Conservation (phyloP, 2,888 invertebrate genomes). For the Seira sanloemensis region DNA sequence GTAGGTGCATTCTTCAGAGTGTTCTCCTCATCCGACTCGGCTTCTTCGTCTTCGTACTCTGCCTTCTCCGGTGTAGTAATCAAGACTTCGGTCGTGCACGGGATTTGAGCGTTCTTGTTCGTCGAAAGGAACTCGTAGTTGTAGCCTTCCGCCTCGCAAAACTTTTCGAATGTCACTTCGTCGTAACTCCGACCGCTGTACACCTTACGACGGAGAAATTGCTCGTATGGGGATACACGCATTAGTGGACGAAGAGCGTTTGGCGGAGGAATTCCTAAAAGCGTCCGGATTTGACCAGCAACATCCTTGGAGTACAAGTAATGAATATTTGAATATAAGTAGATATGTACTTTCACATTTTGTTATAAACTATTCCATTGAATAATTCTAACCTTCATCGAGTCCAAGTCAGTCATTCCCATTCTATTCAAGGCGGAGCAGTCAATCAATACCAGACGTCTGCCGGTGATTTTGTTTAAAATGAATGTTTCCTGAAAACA, state of each 20-base stretch:
- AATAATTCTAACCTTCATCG: conserved; percentile 67
- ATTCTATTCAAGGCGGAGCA: conserved; percentile 68
- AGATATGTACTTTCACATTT: not conserved
- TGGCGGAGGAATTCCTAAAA: conserved; percentile 63
- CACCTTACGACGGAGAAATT: conserved; percentile 55
- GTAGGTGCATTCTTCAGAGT: conserved; percentile 62
- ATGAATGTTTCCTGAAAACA: conserved; percentile 60
- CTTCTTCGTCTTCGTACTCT: conserved; percentile 30
- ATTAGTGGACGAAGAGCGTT: conserved; percentile 63
- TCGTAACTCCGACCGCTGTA: conserved; percentile 63
- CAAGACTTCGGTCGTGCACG: conserved; percentile 54
- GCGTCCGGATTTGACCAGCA: conserved; percentile 61
- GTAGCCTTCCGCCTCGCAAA: conserved; percentile 60
- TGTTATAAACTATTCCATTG: too few relatives aligned
- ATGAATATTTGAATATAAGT: not conserved
- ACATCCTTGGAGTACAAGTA: conserved; percentile 33
- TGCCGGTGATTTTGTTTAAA: conserved; percentile 65
- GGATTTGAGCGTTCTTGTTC: conserved; percentile 59
- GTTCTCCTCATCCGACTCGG: conserved; percentile 21
- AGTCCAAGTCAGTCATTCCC: conserved; percentile 66
- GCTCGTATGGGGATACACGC: conserved; percentile 64
- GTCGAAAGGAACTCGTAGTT: conserved; percentile 48
- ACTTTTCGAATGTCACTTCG: conserved; percentile 63
- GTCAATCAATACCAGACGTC: conserved; percentile 65
- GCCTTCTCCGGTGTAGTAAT: conserved; percentile 34